Conservation (phyloP, 2,888 invertebrate species). For the Biston betularia region DNA sequence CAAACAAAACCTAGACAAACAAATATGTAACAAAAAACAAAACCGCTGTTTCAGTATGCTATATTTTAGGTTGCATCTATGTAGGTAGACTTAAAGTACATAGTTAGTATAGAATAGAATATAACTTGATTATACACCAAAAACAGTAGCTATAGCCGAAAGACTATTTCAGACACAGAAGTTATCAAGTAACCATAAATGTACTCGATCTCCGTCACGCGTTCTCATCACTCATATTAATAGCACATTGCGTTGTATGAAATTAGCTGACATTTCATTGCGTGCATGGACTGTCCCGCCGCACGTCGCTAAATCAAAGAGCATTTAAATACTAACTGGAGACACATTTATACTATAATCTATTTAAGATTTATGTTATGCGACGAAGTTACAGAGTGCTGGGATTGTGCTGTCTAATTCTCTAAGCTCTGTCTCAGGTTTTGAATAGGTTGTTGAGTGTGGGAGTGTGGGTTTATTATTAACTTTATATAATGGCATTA, state of each 20-base stretch:
- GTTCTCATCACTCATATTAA: conserved; percentile 57
- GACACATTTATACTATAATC: conserved; percentile 41
- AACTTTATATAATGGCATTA: neutral
- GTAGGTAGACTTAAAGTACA: too few relatives aligned
- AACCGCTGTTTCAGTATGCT: too few relatives aligned
- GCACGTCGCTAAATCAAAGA: conserved; percentile 45
- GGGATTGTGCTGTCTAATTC: conserved; percentile 27
- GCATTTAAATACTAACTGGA: conserved; percentile 46
- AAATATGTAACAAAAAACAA: too few relatives aligned
- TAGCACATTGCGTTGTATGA: conserved; percentile 53
- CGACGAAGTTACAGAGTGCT: conserved; percentile 25
- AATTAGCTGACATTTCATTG: conserved; percentile 48
- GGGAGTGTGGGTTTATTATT: neutral
- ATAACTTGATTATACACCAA: too few relatives aligned
- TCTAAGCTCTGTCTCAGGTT: conserved; percentile 9
- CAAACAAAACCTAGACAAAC: too few relatives aligned
- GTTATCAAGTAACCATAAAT: conserved; percentile 34
- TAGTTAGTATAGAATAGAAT: too few relatives aligned
- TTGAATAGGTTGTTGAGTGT: conserved; percentile 12
- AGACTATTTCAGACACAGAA: conserved; percentile 22
- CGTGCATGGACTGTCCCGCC: conserved; percentile 34
- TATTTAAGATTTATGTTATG: conserved; percentile 36
- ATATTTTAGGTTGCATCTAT: too few relatives aligned
- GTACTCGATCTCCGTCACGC: conserved; percentile 38
- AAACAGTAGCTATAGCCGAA: neutral